Evolutionary conservation across 1,140 invertebrate genomes (phyloP).

Genomic region (Caligus rogercresseyi): DNA sequence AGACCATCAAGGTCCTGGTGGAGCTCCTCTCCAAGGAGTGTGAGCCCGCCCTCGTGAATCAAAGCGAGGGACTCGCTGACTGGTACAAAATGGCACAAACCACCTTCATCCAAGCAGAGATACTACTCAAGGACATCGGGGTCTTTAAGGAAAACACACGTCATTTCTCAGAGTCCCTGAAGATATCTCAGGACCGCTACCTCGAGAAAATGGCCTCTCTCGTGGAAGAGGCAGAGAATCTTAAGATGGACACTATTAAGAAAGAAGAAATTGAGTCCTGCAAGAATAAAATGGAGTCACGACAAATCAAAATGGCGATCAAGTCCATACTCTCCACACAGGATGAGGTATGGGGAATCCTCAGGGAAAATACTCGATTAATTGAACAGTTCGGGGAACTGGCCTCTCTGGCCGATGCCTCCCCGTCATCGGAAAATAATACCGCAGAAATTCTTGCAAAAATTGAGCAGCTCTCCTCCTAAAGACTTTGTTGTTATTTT

Average conservation of each 20-base stretch:
- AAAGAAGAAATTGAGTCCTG: constrained; percentile 1
- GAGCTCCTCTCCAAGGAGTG: constrained; percentile 32
- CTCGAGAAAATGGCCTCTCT: neutral
- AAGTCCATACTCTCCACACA: constrained; percentile 9
- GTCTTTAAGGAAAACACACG: neutral
- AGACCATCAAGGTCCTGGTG: constrained; percentile 47
- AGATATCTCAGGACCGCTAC: constrained; percentile 1
- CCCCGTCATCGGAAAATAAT: neutral
- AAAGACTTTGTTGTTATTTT: too few relatives aligned
- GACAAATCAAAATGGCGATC: neutral
- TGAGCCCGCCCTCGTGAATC: neutral
- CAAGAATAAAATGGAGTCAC: neutral
- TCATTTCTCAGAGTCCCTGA: neutral
- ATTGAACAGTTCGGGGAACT: constrained; percentile 19
- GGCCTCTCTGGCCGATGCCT: neutral
- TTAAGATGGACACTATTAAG: neutral
- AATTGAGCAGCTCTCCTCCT: neutral
- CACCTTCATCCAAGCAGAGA: constrained; percentile 14
- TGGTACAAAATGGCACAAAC: constrained; percentile 20
- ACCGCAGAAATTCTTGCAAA: neutral
- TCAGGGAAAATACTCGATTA: constrained; percentile 15
- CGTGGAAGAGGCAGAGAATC: neutral
- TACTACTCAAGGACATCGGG: constrained; percentile 5
- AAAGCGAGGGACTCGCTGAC: constrained; percentile 9
- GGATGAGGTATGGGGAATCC: constrained; percentile 19